Evolutionary conservation across 2,797 vertebrate species (phyloP).

Genomic region (Malacoctenus gilli): DNA sequence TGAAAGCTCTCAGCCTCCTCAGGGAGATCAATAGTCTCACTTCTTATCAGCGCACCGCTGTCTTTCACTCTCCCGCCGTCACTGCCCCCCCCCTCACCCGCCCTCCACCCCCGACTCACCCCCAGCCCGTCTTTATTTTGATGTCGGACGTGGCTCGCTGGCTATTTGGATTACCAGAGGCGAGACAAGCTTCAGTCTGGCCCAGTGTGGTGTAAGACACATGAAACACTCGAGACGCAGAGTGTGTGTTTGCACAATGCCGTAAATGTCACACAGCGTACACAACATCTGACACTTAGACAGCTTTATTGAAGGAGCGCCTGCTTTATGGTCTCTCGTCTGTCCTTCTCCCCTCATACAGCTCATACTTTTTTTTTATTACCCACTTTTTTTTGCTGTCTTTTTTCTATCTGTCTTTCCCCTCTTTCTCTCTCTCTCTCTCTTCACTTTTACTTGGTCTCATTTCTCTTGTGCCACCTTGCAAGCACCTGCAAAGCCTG

Average conservation of each 20-base stretch:
- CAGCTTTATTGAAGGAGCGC: conserved; percentile 54
- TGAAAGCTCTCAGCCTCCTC: conserved; percentile 52
- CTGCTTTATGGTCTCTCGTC: conserved; percentile 9
- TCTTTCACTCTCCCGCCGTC: conserved; percentile 29
- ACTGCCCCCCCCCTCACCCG: not conserved
- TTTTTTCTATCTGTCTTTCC: not conserved
- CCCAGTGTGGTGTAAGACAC: conserved; percentile 43
- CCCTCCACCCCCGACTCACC: too few species aligned
- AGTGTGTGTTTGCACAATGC: conserved; percentile 15
- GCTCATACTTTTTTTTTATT: not conserved
- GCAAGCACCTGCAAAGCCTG: not conserved
- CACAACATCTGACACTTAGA: conserved; percentile 42
- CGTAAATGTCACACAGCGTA: conserved; percentile 39
- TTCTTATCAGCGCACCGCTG: conserved; percentile 41
- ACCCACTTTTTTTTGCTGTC: not conserved
- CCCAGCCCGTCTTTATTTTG: conserved; percentile 38
- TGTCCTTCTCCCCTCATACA: conserved; percentile 3
- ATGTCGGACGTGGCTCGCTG: conserved; percentile 45
- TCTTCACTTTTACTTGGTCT: too few species aligned
- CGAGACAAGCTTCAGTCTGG: conserved; percentile 46
- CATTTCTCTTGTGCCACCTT: not conserved
- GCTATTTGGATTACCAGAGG: conserved; percentile 67
- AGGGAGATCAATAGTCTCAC: conserved; percentile 63
- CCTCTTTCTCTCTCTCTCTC: not conserved
- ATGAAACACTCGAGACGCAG: conserved; percentile 32